Evolutionary conservation across 1,140 invertebrate genomes (phyloP), one percentile per base, ranked within the genome.

Genomic region (Scaptomyza montana): DNA sequence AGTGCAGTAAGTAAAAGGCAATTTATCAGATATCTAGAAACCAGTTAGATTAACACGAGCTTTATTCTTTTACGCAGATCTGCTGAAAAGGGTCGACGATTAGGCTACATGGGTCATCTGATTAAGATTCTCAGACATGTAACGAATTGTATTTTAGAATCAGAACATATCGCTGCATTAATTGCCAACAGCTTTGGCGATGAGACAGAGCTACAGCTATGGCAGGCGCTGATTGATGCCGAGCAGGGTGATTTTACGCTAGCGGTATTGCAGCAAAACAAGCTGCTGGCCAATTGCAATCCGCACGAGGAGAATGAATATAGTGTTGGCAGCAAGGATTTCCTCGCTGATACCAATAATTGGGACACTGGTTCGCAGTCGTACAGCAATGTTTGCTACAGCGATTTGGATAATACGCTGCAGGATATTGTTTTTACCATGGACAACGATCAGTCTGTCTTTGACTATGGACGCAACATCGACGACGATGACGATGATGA

Each of bases 81-180:
- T 51, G 68, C 71, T 41, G 87, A 89, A 66, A 84, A 92, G 92
- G 89, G 92, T 69, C 92, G 93, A 66, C 92, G 95, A 21, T 92
- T 94, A 82, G 95, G 95, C 43, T 96, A 96, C 78, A 96, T 96
- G 95, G 96, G 96, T 51, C 96, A 97, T 92, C 90, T 96, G 71
- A 95, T 95, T 59, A 94, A 95, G 90, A 95, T 97, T 46, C 68
- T 92, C 5, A 77, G 78, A 55, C 75, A 90, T 77, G 80, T 92
- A 57, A 80, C 82, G 50, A 80, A 74, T 61, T 89, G 76, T 80
- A 86, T 91, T 82, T 80, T 78, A 69, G 87, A 85, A 75, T 92
- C 89, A 62, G 80, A 91, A 79, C 80, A 91, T 91, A 87, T 92
- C 79, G 86, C 84, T 75, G 79, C 89, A 69, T 77, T 92, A 74